Conservation (phyloP, 2,113 vertebrate species). For the Mohoua ochrocephala region DNA sequence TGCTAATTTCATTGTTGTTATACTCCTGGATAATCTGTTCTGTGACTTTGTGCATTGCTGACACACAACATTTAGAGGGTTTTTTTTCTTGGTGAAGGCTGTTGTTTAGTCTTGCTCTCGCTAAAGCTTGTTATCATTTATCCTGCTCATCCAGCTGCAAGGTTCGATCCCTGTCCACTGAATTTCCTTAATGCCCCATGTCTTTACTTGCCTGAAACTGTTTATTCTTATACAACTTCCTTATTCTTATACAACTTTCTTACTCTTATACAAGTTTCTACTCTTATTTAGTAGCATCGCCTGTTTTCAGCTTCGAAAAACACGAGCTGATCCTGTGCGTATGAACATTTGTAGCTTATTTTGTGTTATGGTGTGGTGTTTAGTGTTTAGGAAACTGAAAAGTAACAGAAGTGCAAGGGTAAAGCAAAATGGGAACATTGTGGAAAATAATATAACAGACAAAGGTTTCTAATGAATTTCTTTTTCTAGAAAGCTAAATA, state of each 20-base stretch:
- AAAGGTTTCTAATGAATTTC: background rate
- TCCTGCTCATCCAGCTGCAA: constrained; percentile 48
- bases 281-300: constrained; percentile 31
- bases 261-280: background rate
- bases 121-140: constrained; percentile 59
- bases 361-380: background rate
- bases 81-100: background rate
- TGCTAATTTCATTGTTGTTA: constrained; percentile 65
- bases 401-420: background rate
- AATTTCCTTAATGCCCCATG: background rate
- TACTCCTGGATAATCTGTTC: constrained; percentile 57
- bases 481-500: background rate
- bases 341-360: background rate
- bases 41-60: constrained; percentile 53
- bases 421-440: background rate
- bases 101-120: constrained; percentile 41
- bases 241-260: too few species aligned
- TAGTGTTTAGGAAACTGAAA: background rate
- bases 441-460: background rate
- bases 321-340: background rate
- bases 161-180: constrained; percentile 26
- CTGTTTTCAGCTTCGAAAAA: background rate
- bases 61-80: constrained; percentile 3
- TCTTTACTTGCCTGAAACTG: background rate
- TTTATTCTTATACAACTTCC: too few species aligned